Conservation (phyloP, 2,888 invertebrate genomes). For the Caenorhabditis sulstoni region DNA sequence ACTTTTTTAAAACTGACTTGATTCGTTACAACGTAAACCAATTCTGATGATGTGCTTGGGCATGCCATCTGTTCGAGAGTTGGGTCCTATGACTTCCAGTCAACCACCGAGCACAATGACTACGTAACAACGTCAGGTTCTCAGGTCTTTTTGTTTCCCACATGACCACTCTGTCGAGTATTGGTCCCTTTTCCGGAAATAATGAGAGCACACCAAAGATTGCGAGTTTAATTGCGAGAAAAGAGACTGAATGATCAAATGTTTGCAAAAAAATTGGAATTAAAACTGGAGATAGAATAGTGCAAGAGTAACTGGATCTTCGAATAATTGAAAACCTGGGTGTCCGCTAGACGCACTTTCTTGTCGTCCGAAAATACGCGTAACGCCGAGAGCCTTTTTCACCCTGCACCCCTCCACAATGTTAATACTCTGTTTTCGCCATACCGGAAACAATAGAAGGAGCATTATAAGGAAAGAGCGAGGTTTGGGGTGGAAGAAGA, state of each 20-base stretch:
- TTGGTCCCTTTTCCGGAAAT: constrained; percentile 3
- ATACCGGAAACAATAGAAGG: constrained; percentile 39
- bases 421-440: constrained; percentile 37
- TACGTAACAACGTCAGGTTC: constrained; percentile 12
- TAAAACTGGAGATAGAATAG: background rate
- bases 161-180: constrained; percentile 19
- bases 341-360: constrained; percentile 36
- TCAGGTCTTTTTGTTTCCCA: constrained; percentile 8
- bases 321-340: constrained; percentile 28
- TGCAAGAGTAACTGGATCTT: constrained; percentile 5
- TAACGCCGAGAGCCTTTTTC: constrained; percentile 23
- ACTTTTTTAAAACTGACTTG: too few species aligned
- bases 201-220: constrained; percentile 27
- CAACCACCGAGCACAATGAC: background rate
- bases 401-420: constrained; percentile 9
- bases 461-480: constrained; percentile 26
- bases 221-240: constrained; percentile 30
- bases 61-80: too few species aligned
- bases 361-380: constrained; percentile 32
- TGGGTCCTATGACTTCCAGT: background rate
- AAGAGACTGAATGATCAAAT: constrained; percentile 23
- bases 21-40: too few species aligned
- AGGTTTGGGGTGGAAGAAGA: background rate
- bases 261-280: background rate
- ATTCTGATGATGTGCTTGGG: too few species aligned